phyloP scores from a whole-genome alignment of 2,888 invertebrate genomes.

The Catocala fraxini region DNA sequence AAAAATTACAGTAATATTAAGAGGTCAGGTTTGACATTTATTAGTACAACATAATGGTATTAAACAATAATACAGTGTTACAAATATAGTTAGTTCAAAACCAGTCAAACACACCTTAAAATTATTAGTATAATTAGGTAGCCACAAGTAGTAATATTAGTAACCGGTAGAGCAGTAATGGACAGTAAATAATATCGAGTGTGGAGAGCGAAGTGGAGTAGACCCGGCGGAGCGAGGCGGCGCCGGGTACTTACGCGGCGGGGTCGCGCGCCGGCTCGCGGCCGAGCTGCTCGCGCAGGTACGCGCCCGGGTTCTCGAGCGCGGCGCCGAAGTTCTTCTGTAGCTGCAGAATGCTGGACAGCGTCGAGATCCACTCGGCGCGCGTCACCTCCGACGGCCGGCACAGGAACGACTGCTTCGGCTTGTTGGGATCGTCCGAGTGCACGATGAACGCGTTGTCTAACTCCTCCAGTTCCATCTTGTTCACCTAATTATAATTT shows the following conservation, averaged over 20 bases:
- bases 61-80: slow-evolving; percentile 23
- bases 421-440: slow-evolving; percentile 94
- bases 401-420: slow-evolving; percentile 92
- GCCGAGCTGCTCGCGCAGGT: slow-evolving; percentile 72
- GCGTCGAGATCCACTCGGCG: slow-evolving; percentile 94
- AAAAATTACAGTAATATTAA: slow-evolving; percentile 32
- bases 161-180: background rate
- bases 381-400: slow-evolving; percentile 92
- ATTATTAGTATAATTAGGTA: background rate
- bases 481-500: slow-evolving; percentile 93
- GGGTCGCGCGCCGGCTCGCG: slow-evolving; percentile 68
- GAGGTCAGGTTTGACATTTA: slow-evolving; percentile 18
- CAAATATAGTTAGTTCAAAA: slow-evolving; percentile 21
- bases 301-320: slow-evolving; percentile 96
- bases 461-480: slow-evolving; percentile 94
- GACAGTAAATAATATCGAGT: slow-evolving; percentile 5
- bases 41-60: slow-evolving; percentile 22
- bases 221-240: slow-evolving; percentile 8
- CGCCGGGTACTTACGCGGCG: slow-evolving; percentile 72
- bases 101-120: slow-evolving; percentile 1
- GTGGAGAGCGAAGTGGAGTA: slow-evolving; percentile 7
- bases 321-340: slow-evolving; percentile 98
- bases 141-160: background rate
- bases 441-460: slow-evolving; percentile 78
- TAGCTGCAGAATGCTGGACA: slow-evolving; percentile 95